Percentiles rank a stretch among this genome's conserved stretches.
Evolutionary conservation across 2,113 vertebrate genomes (phyloP).

Genomic region (Megatriorchis doriae): DNA sequence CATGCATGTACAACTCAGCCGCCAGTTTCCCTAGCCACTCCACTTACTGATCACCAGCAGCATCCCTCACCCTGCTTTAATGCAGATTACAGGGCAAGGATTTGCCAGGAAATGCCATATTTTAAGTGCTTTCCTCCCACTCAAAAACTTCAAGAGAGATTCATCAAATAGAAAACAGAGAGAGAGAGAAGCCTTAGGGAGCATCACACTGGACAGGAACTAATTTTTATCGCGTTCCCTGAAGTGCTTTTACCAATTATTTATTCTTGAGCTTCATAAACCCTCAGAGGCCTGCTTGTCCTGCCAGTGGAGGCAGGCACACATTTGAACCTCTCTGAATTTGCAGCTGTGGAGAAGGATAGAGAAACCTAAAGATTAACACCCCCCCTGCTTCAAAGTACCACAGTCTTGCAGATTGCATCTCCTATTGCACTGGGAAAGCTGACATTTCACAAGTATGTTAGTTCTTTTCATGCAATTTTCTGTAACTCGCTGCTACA

Average conservation of each 20-base stretch:
- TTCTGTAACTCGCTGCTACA: neutral
- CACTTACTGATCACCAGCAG: neutral
- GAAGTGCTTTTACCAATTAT: neutral
- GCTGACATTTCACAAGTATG: neutral
- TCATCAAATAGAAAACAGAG: neutral
- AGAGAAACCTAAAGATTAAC: neutral
- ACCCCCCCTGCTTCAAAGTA: neutral
- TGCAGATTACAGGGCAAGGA: neutral
- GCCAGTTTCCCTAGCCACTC: neutral
- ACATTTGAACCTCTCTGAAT: neutral
- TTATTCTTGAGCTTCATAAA: neutral
- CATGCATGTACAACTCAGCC: fast-evolving
- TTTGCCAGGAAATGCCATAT: neutral
- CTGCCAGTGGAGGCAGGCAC: neutral
- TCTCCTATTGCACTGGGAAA: neutral
- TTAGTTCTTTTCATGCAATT: neutral
- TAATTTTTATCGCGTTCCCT: neutral
- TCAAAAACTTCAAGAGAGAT: neutral
- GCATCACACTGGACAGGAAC: neutral
- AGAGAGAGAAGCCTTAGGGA: neutral
- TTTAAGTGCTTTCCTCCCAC: neutral
- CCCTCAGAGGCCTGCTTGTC: neutral
- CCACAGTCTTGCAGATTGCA: neutral
- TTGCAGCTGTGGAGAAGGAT: neutral
- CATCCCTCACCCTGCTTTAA: neutral